Conservation (phyloP, 2,888 invertebrate genomes). For the Candidula unifasciata region DNA sequence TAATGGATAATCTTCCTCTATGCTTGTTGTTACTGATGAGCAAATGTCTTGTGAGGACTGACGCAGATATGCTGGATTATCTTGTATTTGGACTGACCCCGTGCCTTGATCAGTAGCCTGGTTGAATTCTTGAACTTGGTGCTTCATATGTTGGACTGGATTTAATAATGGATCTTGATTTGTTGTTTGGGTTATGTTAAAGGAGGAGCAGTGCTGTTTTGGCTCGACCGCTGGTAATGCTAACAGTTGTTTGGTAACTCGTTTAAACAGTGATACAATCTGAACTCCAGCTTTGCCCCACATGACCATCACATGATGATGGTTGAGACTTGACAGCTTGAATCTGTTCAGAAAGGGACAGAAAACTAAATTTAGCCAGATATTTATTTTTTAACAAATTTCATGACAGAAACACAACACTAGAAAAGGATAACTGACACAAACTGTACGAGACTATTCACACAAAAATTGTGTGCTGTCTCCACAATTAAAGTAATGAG, state of each 20-base stretch:
- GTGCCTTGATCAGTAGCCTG: background rate
- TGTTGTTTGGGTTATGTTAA: no score
- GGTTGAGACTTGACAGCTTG: background rate
- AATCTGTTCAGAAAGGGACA: background rate
- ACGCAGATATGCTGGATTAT: background rate
- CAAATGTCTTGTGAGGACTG: background rate
- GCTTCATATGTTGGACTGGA: no score
- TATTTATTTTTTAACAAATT: background rate
- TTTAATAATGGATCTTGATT: no score
- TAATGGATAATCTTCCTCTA: no score
- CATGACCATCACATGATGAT: constrained; percentile 28
- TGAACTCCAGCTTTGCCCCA: constrained; percentile 27
- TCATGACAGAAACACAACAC: background rate
- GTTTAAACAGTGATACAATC: constrained; percentile 25
- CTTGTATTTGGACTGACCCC: background rate
- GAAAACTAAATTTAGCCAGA: background rate
- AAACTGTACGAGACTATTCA: no score
- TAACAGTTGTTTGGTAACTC: constrained; percentile 21
- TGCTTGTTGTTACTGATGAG: background rate
- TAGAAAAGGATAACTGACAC: background rate
- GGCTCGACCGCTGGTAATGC: background rate
- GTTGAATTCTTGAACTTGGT: background rate
- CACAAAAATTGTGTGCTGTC: no score
- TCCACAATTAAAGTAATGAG: no score
- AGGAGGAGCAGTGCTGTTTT: no score